A percentile compares a stretch with the other conserved stretches of the same genome.
Conservation (phyloP, 2,113 vertebrate species). For the Lanius ludovicianus region DNA sequence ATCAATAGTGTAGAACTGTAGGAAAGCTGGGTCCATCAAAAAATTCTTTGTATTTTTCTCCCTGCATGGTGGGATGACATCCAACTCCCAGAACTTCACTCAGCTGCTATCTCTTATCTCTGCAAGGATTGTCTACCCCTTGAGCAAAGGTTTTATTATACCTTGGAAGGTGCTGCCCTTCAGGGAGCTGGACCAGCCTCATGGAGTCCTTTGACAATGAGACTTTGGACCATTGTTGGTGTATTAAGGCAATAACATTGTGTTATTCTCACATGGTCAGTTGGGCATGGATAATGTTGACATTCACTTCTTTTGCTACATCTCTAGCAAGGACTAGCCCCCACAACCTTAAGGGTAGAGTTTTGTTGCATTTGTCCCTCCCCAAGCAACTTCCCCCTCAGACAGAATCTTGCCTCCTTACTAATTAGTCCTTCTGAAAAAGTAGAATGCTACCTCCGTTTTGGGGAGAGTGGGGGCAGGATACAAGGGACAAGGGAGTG, state of each 20-base stretch:
- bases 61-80: background rate
- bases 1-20: rapidly evolving
- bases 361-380: background rate
- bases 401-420: background rate
- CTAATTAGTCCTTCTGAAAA: background rate
- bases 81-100: background rate
- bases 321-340: background rate
- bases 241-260: background rate
- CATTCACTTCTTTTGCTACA: background rate
- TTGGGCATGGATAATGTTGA: background rate
- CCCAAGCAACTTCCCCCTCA: background rate
- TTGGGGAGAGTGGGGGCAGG: background rate
- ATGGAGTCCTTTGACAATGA: background rate
- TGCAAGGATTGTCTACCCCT: background rate
- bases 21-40: background rate
- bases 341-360: background rate
- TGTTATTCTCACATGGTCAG: rapidly evolving
- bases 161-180: background rate
- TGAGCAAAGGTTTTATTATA: background rate
- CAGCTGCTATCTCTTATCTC: rapidly evolving
- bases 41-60: background rate
- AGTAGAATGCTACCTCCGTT: background rate
- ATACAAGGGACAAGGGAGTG: rapidly evolving
- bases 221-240: background rate
- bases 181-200: background rate